phyloP scores from a whole-genome alignment of 2,888 invertebrate species.

The Platerodrilus igneus region DNA sequence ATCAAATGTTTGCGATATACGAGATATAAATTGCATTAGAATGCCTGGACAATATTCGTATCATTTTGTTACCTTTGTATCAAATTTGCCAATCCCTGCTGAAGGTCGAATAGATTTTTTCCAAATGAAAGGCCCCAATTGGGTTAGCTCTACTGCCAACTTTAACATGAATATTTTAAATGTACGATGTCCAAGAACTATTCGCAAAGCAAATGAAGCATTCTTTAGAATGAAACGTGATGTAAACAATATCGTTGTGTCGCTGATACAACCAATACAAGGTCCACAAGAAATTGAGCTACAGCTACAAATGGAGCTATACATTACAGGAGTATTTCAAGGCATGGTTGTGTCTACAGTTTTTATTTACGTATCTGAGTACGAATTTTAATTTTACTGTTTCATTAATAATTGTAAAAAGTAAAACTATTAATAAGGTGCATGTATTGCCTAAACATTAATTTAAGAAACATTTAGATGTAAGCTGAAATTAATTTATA shows the following conservation, averaged over 20 bases:
- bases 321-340: constrained; percentile 64
- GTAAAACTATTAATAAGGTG: background rate
- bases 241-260: constrained; percentile 66
- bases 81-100: constrained; percentile 63
- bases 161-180: constrained; percentile 69
- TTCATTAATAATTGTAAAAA: too few relatives aligned
- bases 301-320: constrained; percentile 81
- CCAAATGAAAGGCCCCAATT: constrained; percentile 78
- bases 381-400: constrained; percentile 64
- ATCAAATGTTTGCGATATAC: constrained; percentile 64
- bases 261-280: constrained; percentile 65
- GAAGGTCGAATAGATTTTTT: constrained; percentile 70
- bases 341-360: constrained; percentile 84
- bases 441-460: too few relatives aligned
- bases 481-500: too few relatives aligned
- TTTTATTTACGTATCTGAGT: constrained; percentile 80
- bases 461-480: too few relatives aligned
- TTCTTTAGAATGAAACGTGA: constrained; percentile 47
- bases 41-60: constrained; percentile 84
- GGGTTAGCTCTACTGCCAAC: constrained; percentile 64
- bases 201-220: constrained; percentile 42
- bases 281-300: constrained; percentile 91
- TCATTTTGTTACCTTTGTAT: constrained; percentile 90
- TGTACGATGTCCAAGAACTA: constrained; percentile 61
- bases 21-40: constrained; percentile 70